Percentiles rank a stretch among this genome's conserved stretches.
These are phyloP conservation scores for Eurypyga helias DNA, from an alignment of 2,113 vertebrate species.

Conservation along the genomic window DNA sequence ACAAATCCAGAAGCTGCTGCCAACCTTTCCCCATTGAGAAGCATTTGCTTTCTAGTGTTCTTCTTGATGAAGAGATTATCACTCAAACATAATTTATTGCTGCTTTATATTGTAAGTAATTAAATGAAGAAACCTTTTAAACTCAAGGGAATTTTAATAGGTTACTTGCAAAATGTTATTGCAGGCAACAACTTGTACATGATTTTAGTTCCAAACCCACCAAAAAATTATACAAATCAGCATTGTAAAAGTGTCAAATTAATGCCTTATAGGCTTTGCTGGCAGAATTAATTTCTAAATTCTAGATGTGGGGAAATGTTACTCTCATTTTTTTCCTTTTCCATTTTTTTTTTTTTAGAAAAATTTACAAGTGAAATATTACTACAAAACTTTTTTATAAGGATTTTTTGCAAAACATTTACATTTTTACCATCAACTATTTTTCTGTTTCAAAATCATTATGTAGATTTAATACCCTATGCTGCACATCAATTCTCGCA, in stretches of 20 bases:
- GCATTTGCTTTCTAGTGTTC: conserved; percentile 67
- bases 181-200: conserved; percentile 92
- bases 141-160: conserved; percentile 88
- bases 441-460: conserved; percentile 85
- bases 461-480: conserved; percentile 85
- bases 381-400: conserved; percentile 94
- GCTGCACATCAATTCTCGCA: conserved; percentile 84
- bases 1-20: conserved; percentile 61
- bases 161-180: conserved; percentile 96
- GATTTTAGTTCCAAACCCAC: conserved; percentile 88
- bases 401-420: conserved; percentile 86
- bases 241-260: conserved; percentile 98
- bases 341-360: conserved; percentile 86
- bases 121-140: conserved; percentile 81
- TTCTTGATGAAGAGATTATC: conserved; percentile 64
- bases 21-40: conserved; percentile 69
- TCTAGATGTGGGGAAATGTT: conserved; percentile 88
- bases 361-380: conserved; percentile 99
- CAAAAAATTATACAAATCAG: conserved; percentile 98
- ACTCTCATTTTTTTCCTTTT: conserved; percentile 64
- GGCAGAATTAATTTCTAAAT: conserved; percentile 95
- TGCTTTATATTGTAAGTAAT: conserved; percentile 73
- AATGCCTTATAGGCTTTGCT: conserved; percentile 94
- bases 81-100: conserved; percentile 73
- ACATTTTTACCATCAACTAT: conserved; percentile 85